Conservation (phyloP, 2,888 invertebrate species). For the Hoplodrina ambigua region DNA sequence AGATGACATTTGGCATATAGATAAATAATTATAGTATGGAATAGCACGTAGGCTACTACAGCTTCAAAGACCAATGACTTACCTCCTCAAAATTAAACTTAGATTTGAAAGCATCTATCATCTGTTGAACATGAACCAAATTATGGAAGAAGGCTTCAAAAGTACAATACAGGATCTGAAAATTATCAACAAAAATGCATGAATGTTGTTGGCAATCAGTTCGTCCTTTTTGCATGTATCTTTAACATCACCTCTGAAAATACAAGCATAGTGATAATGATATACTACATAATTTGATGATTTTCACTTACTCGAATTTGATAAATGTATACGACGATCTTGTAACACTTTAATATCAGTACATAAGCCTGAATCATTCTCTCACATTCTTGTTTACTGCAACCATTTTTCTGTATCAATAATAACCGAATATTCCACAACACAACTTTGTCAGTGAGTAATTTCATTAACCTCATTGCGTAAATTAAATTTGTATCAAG, state of each 20-base stretch:
- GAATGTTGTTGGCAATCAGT: no score
- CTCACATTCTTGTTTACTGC: not conserved
- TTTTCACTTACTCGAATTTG: constrained; percentile 17
- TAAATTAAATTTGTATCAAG: constrained; percentile 22
- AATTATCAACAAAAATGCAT: not conserved
- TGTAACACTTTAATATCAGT: constrained; percentile 20
- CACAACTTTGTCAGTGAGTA: constrained; percentile 20
- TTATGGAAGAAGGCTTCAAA: not conserved
- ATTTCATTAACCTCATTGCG: constrained; percentile 3
- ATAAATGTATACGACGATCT: not conserved
- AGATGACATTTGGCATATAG: no score
- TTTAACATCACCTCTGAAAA: no score
- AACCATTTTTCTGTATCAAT: not conserved
- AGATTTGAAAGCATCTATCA: constrained; percentile 5
- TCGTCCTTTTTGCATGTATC: no score
- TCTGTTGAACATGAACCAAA: constrained; percentile 2
- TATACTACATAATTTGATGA: not conserved
- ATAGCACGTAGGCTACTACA: no score
- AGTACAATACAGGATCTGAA: constrained; percentile 14
- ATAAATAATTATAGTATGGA: no score
- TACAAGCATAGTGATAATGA: no score
- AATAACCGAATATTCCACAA: constrained; percentile 13
- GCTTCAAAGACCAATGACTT: not conserved
- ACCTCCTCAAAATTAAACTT: not conserved
- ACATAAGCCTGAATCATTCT: constrained; percentile 5